phyloP scores from a whole-genome alignment of 2,113 vertebrate species.

The Pachycephala philippinensis region DNA sequence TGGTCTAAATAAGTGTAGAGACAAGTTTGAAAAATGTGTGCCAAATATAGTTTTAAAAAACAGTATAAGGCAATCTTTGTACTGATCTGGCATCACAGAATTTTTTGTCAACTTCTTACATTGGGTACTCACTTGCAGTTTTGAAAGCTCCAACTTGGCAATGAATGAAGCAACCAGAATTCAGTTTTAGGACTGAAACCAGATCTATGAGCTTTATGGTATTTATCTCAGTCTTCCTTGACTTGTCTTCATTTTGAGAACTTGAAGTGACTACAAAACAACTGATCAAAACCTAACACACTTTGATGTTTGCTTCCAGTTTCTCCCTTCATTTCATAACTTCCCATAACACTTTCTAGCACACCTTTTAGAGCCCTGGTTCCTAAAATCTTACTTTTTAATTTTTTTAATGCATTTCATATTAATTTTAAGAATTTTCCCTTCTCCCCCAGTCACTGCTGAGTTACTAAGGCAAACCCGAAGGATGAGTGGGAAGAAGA shows the following conservation, averaged over 20 bases:
- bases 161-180: not conserved
- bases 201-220: not conserved
- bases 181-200: not conserved
- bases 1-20: not conserved
- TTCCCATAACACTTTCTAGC: not conserved
- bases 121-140: not conserved
- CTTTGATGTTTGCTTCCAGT: not conserved
- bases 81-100: not conserved
- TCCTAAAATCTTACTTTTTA: not conserved
- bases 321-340: not conserved
- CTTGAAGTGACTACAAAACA: not conserved
- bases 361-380: not conserved
- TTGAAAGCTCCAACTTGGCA: not conserved
- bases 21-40: not conserved
- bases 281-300: not conserved
- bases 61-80: fast-evolving
- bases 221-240: not conserved
- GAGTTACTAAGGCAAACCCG: not conserved
- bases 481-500: not conserved
- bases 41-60: not conserved
- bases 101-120: not conserved
- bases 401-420: not conserved
- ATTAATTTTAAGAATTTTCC: not conserved
- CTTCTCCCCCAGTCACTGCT: not conserved
- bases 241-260: not conserved